A percentile compares a stretch with the other conserved stretches of the same genome.
phyloP scores from a whole-genome alignment of 2,797 vertebrate species.

The Gadopsis marmoratus region DNA sequence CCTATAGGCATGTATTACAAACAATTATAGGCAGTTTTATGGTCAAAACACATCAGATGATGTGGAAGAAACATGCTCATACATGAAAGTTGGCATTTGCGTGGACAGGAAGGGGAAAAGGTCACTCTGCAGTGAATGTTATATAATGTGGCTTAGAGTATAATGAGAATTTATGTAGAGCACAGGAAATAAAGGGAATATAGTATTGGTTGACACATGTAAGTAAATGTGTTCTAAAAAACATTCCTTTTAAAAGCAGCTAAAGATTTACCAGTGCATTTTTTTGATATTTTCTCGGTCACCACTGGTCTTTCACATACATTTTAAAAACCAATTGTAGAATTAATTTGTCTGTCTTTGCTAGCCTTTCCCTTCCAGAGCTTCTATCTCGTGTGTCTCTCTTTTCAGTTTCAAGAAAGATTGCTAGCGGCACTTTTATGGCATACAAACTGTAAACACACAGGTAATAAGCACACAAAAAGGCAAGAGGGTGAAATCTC shows the following conservation, averaged over 20 bases:
- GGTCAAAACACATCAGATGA: conserved; percentile 9
- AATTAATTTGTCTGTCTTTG: not conserved
- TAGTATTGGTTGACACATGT: not conserved
- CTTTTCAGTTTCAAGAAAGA: not conserved
- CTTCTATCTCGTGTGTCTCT: not conserved
- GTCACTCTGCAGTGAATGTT: not conserved
- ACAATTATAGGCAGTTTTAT: conserved; percentile 9
- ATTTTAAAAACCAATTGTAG: not conserved
- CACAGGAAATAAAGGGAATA: too few species aligned
- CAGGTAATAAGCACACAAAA: conserved; percentile 8
- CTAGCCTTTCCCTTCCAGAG: not conserved
- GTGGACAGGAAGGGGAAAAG: not conserved
- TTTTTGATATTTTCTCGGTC: not conserved
- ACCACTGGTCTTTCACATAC: not conserved
- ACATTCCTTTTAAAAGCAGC: not conserved
- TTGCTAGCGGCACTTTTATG: not conserved
- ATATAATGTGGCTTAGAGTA: not conserved
- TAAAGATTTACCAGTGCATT: not conserved
- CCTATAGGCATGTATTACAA: conserved; percentile 36
- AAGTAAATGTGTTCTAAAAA: not conserved
- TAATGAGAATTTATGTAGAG: not conserved
- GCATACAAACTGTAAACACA: conserved; percentile 14
- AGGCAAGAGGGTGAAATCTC: conserved; percentile 8
- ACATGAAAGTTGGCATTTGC: conserved; percentile 45
- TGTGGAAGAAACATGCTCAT: conserved; percentile 5